Evolutionary conservation across 2,113 vertebrate species (phyloP).

Genomic region (Chaetops frenatus): DNA sequence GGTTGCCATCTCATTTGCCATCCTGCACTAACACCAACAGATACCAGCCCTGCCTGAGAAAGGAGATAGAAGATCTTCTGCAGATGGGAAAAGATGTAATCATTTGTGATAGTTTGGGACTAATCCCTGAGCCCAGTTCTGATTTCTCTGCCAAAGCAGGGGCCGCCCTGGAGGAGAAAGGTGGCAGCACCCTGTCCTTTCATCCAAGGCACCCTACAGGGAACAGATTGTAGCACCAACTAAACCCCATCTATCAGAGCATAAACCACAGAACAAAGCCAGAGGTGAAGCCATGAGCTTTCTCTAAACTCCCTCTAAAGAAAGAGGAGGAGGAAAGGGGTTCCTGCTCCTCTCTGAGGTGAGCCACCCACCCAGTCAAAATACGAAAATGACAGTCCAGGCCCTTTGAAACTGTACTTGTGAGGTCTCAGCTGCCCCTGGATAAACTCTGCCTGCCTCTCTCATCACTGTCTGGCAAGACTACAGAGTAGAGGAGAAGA

Average conservation of each 20-base stretch:
- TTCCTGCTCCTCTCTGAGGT: not conserved
- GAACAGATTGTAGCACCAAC: fast-evolving
- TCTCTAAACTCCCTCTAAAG: not conserved
- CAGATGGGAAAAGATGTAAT: not conserved
- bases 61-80: not conserved
- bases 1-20: not conserved
- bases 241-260: not conserved
- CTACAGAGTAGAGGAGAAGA: not conserved
- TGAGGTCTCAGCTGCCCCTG: not conserved
- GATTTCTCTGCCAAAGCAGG: not conserved
- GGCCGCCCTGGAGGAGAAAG: not conserved
- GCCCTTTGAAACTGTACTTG: not conserved
- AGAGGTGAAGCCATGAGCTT: not conserved
- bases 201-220: not conserved
- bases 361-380: not conserved
- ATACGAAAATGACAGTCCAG: not conserved
- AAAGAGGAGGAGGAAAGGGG: not conserved
- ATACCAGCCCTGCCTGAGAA: not conserved
- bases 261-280: not conserved
- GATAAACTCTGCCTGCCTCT: not conserved
- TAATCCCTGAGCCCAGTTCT: not conserved
- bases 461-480: fast-evolving
- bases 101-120: not conserved
- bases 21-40: not conserved
- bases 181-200: not conserved